These are phyloP conservation scores for Coremacera marginata DNA, from an alignment of 2,888 invertebrate genomes.

Conservation along the genomic window DNA sequence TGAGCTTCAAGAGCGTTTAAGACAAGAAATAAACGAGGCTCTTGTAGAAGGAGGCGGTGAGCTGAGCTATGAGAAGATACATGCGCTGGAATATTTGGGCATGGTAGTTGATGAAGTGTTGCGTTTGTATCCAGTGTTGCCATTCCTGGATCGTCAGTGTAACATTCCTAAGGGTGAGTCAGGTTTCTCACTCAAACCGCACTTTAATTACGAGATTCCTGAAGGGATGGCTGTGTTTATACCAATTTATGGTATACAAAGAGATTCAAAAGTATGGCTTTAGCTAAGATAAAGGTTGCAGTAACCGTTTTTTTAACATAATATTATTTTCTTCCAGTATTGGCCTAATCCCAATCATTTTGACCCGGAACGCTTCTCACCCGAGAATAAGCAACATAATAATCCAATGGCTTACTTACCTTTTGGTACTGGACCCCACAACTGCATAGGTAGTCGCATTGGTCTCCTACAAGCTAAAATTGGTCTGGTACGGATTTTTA, in stretches of 20 bases:
- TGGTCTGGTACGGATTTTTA: constrained; percentile 63
- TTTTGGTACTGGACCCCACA: constrained; percentile 64
- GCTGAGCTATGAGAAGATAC: constrained; percentile 68
- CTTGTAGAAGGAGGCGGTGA: constrained; percentile 62
- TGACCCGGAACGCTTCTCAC: constrained; percentile 65
- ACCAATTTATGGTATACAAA: constrained; percentile 63
- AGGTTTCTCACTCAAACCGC: constrained; percentile 59
- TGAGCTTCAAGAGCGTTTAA: constrained; percentile 66
- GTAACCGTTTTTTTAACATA: background rate
- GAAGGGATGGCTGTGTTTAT: constrained; percentile 63
- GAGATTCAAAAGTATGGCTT: constrained; percentile 63
- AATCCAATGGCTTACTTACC: constrained; percentile 60
- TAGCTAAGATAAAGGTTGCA: too few species aligned
- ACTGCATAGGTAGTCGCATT: constrained; percentile 66
- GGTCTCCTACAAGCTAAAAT: constrained; percentile 63
- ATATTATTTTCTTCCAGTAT: constrained; percentile 53
- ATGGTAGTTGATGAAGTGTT: constrained; percentile 68
- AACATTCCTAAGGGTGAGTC: constrained; percentile 47
- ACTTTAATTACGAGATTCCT: constrained; percentile 58
- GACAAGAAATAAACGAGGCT: constrained; percentile 68
- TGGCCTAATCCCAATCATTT: constrained; percentile 64
- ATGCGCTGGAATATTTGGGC: constrained; percentile 68
- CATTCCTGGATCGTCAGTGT: constrained; percentile 66
- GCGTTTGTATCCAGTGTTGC: constrained; percentile 66
- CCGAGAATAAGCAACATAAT: constrained; percentile 57